Percentiles rank a stretch among this genome's conserved stretches.
phyloP scores from a whole-genome alignment of 2,888 invertebrate species.

The Trachelus troglodyta region DNA sequence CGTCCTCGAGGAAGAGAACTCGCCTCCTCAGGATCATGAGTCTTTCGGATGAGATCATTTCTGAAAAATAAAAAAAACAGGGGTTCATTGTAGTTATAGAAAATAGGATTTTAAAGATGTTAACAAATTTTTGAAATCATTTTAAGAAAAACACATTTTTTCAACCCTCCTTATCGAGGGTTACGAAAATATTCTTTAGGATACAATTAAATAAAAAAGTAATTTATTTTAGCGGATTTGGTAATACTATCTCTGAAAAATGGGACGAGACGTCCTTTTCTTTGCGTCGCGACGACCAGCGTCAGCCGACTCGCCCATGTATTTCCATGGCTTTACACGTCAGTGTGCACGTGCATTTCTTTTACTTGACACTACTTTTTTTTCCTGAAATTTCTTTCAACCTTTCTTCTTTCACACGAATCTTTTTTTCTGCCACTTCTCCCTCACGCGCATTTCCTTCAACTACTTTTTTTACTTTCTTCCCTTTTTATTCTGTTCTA shows the following conservation, averaged over 20 bases:
- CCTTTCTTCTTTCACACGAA: slow-evolving; percentile 20
- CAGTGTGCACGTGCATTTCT: background rate
- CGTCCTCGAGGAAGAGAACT: slow-evolving; percentile 13
- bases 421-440: slow-evolving; percentile 5
- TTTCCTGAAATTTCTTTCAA: slow-evolving; percentile 14
- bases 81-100: background rate
- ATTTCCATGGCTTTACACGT: background rate
- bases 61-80: slow-evolving; percentile 23
- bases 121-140: background rate
- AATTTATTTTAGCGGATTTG: slow-evolving; percentile 46
- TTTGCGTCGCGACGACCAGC: slow-evolving; percentile 27
- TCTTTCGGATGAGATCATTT: slow-evolving; percentile 17
- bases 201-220: background rate
- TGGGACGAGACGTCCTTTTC: slow-evolving; percentile 48
- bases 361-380: background rate
- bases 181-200: background rate
- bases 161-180: background rate
- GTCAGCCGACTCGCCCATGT: background rate
- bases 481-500: slow-evolving; percentile 11
- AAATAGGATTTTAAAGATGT: background rate
- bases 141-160: background rate
- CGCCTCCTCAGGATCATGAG: slow-evolving; percentile 6
- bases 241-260: slow-evolving; percentile 50
- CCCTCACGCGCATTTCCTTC: background rate
- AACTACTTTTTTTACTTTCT: background rate